Percentiles rank a stretch among this genome's conserved stretches.
Evolutionary conservation across 92 coral and sea anemone genomes (phyloP).

Genomic region (Galaxea fascicularis): DNA sequence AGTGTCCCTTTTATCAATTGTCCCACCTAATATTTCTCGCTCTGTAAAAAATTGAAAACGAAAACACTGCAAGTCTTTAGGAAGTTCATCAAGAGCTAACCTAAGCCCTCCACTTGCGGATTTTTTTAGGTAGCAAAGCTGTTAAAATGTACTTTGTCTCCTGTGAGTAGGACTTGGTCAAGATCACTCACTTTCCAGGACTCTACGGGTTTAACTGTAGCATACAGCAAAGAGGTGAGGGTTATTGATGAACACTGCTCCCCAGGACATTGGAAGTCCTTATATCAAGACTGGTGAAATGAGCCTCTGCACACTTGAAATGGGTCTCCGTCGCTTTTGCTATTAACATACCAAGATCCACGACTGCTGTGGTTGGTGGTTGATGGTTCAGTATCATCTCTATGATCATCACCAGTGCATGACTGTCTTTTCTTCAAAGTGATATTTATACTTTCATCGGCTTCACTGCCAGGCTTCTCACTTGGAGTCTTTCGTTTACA

Average conservation of each 20-base stretch:
- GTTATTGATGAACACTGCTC: conserved; percentile 28
- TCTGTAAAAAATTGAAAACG: background rate
- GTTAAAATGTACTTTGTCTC: background rate
- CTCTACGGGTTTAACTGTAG: conserved; percentile 9
- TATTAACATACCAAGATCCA: background rate
- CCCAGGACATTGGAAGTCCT: conserved; percentile 29
- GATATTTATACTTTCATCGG: too few species aligned
- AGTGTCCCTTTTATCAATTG: background rate
- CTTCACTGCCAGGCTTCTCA: too few species aligned
- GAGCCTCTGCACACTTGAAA: conserved; percentile 22
- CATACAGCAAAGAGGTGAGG: conserved; percentile 8
- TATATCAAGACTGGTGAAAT: conserved; percentile 30
- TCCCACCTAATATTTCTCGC: background rate
- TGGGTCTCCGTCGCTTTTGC: background rate
- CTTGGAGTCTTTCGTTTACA: too few species aligned
- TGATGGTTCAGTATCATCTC: background rate
- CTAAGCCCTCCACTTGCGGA: background rate
- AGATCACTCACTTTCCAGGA: background rate
- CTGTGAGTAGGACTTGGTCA: conserved; percentile 12
- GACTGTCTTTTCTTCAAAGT: too few species aligned
- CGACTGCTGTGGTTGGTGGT: background rate
- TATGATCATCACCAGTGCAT: background rate
- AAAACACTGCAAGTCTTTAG: too few species aligned
- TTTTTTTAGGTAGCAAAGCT: background rate
- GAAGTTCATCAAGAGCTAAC: background rate